Conservation (phyloP, 2,113 vertebrate species). For the Sebastes fasciatus region DNA sequence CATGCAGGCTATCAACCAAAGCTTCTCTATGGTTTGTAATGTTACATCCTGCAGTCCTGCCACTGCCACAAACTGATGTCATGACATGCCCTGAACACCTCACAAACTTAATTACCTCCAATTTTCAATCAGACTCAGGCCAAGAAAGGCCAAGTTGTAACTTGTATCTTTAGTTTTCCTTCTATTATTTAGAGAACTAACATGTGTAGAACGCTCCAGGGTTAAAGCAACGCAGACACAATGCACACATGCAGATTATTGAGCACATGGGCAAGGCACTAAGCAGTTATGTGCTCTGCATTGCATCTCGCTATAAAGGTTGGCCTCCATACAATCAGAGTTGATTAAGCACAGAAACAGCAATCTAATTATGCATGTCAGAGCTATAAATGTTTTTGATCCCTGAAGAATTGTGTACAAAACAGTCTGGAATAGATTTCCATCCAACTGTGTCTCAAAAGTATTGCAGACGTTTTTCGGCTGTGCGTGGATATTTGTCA, state of each 20-base stretch:
- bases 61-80: slow-evolving; percentile 36
- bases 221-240: slow-evolving; percentile 46
- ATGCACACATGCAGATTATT: slow-evolving; percentile 23
- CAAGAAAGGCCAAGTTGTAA: not conserved
- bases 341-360: slow-evolving; percentile 59
- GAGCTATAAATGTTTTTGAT: slow-evolving; percentile 41
- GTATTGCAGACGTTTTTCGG: slow-evolving; percentile 32
- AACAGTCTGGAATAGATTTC: slow-evolving; percentile 57
- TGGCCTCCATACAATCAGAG: slow-evolving; percentile 28
- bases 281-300: slow-evolving; percentile 36
- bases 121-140: not conserved
- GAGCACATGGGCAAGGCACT: slow-evolving; percentile 19
- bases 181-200: slow-evolving; percentile 30
- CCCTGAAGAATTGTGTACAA: slow-evolving; percentile 39
- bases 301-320: slow-evolving; percentile 32
- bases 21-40: slow-evolving; percentile 13
- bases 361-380: slow-evolving; percentile 55
- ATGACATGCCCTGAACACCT: slow-evolving; percentile 28
- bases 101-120: slow-evolving; percentile 3
- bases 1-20: slow-evolving; percentile 9
- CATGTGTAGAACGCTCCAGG: slow-evolving; percentile 12
- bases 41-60: slow-evolving; percentile 19
- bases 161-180: slow-evolving; percentile 12
- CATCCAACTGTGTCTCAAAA: slow-evolving; percentile 43
- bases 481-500: slow-evolving; percentile 43